Evolutionary conservation across 2,113 vertebrate species (phyloP).

Genomic region (Gavia stellata): DNA sequence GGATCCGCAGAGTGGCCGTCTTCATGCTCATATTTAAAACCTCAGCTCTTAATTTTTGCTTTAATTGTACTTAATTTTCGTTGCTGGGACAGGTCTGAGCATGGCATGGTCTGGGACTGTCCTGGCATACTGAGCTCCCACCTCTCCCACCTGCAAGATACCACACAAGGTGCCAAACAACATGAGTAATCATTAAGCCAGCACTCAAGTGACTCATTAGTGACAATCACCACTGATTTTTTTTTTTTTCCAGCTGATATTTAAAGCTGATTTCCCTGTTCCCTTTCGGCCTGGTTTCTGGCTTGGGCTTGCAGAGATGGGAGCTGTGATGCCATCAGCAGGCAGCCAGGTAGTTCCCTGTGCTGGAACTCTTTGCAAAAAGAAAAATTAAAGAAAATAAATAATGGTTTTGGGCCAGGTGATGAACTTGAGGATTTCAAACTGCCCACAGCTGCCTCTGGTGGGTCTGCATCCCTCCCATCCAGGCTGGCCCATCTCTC

Average conservation of each 20-base stretch:
- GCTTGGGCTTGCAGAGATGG: neutral
- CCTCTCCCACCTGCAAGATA: neutral
- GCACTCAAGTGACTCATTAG: slow-evolving; percentile 6
- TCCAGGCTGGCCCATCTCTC: neutral
- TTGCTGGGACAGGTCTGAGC: neutral
- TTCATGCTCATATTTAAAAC: neutral
- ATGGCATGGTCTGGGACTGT: neutral
- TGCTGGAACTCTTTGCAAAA: neutral
- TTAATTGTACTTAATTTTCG: neutral
- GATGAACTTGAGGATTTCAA: neutral
- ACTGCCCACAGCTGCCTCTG: neutral
- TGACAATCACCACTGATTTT: neutral
- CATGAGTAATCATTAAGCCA: neutral
- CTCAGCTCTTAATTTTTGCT: neutral
- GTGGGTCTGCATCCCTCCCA: neutral
- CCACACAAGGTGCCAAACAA: neutral
- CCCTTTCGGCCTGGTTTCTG: neutral
- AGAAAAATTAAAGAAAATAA: neutral
- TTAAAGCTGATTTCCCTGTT: neutral
- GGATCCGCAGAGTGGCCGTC: neutral
- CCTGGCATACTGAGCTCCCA: neutral
- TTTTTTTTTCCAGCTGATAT: neutral
- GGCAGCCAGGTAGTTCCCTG: neutral
- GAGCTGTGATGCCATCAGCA: neutral
- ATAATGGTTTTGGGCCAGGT: neutral